These are phyloP conservation scores for Sinocyclocheilus anshuiensis DNA, from an alignment of 2,113 vertebrate species.

Conservation along the genomic window DNA sequence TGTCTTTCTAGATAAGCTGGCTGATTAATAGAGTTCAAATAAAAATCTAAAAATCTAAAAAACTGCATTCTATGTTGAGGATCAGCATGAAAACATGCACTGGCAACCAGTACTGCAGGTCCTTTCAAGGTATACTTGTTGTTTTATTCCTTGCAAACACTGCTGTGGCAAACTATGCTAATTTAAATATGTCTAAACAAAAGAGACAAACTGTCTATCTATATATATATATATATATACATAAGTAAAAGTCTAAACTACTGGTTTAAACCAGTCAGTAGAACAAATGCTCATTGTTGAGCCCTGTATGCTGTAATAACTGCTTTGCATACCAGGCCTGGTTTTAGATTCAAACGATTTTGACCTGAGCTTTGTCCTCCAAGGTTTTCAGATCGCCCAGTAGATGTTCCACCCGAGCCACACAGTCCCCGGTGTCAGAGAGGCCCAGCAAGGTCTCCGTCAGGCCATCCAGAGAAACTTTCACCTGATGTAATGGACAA, in stretches of 20 bases:
- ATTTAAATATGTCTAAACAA: background rate
- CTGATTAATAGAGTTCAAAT: background rate
- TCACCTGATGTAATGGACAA: conserved; percentile 74
- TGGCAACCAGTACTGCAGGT: background rate
- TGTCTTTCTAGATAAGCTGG: background rate
- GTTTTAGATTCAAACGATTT: background rate
- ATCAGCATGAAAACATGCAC: background rate
- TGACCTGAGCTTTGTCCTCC: conserved; percentile 87
- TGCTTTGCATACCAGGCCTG: background rate
- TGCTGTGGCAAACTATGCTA: too few relatives aligned
- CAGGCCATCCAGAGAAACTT: conserved; percentile 80
- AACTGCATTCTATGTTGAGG: background rate
- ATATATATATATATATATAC: too few relatives aligned
- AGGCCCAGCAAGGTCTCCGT: conserved; percentile 78
- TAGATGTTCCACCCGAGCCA: conserved; percentile 80
- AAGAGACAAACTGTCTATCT: background rate
- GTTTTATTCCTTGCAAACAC: background rate
- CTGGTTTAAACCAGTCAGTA: background rate
- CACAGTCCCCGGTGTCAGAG: conserved; percentile 80
- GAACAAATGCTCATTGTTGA: background rate
- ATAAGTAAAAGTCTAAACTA: background rate
- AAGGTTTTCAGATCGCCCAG: conserved; percentile 82
- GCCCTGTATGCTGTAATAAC: background rate
- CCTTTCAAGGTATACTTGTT: background rate
- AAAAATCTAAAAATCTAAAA: background rate